A percentile compares a stretch with the other conserved stretches of the same genome.
These are phyloP conservation scores for Myioborus miniatus DNA, from an alignment of 2,797 vertebrate species.

Conservation along the genomic window DNA sequence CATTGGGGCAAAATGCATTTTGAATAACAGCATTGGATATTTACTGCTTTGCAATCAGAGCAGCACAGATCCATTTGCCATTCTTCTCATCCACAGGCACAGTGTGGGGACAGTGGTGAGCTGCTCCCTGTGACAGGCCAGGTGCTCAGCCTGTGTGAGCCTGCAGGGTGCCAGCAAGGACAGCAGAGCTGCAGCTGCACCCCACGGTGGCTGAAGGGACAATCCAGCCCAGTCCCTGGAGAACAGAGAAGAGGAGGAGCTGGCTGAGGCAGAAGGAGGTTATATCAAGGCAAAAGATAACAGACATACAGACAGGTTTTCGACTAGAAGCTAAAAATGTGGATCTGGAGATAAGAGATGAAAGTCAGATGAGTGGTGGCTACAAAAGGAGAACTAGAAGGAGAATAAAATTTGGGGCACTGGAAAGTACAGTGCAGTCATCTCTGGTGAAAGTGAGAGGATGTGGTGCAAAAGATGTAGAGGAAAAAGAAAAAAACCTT, in stretches of 20 bases:
- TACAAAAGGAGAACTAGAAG: background rate
- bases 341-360: background rate
- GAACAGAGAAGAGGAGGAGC: background rate
- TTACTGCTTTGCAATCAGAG: background rate
- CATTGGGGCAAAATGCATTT: background rate
- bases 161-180: background rate
- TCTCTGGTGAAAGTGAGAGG: background rate
- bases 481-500: background rate
- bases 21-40: background rate
- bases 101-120: background rate
- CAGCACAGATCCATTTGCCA: background rate
- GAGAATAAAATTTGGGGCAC: background rate
- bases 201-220: accelerated
- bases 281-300: background rate
- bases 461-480: background rate
- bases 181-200: background rate
- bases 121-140: background rate
- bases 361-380: background rate
- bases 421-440: background rate
- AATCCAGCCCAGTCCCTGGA: accelerated
- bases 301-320: background rate
- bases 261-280: background rate
- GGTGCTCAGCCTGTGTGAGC: background rate
- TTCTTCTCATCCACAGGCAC: background rate
- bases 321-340: background rate